A percentile compares a stretch with the other conserved stretches of the same genome.
These are phyloP conservation scores for Euwallacea similis DNA, from an alignment of 1,140 invertebrate genomes.

Conservation along the genomic window DNA sequence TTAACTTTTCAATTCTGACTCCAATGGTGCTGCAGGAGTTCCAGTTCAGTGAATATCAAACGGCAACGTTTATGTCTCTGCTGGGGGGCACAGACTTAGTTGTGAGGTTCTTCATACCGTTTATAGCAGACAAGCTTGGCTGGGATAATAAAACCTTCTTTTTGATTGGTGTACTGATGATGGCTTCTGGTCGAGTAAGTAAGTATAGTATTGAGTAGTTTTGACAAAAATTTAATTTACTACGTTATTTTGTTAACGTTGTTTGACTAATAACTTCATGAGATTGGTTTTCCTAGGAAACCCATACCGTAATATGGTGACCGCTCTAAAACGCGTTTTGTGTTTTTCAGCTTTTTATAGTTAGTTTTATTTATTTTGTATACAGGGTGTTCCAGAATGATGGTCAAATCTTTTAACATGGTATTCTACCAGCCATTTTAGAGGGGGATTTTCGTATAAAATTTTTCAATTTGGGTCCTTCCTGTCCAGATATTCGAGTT, in stretches of 20 bases:
- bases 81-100: slow-evolving; percentile 62
- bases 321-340: too few relatives aligned
- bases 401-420: too few relatives aligned
- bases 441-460: too few relatives aligned
- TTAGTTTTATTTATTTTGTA: too few relatives aligned
- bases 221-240: neutral
- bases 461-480: too few relatives aligned
- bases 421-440: too few relatives aligned
- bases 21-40: slow-evolving; percentile 67
- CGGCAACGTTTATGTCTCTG: slow-evolving; percentile 64
- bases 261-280: neutral
- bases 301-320: neutral
- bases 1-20: slow-evolving; percentile 67
- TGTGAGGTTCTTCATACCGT: slow-evolving; percentile 62
- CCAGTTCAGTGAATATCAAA: slow-evolving; percentile 58
- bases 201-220: slow-evolving; percentile 48
- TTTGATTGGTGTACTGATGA: slow-evolving; percentile 64
- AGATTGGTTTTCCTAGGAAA: neutral
- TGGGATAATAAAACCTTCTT: slow-evolving; percentile 70
- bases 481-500: too few relatives aligned
- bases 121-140: slow-evolving; percentile 64
- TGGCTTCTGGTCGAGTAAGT: slow-evolving; percentile 67
- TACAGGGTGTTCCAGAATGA: too few relatives aligned
- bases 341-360: too few relatives aligned
- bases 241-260: neutral